Evolutionary conservation across 2,113 vertebrate genomes (phyloP), one percentile per base, ranked within the genome.

Genomic region (Stomatorhinus ivindoensis): DNA sequence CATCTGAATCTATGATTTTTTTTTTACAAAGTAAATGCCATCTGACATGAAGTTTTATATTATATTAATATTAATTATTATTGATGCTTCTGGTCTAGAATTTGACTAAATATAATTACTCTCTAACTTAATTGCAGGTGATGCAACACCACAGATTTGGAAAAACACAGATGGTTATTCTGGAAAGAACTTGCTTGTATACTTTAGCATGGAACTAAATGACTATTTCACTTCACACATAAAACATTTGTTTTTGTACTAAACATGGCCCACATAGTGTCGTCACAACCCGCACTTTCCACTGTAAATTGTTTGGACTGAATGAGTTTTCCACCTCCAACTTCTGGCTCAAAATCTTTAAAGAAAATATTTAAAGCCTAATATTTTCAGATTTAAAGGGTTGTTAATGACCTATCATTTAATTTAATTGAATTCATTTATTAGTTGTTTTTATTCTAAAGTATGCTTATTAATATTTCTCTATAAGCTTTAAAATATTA

Each of bases 261-360:
- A 93, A 93, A 95, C 95, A 93, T 96, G 95, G 95, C 88, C 94
- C 90, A 94, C 91, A 92, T 90, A 89, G 90, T 95, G 94, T 93
- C 92, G 92, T 96, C 94, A 94, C 31, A 39, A 13, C 31, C 15
- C 42, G 27, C 88, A 92, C 93, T 94, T 93, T 93, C 91, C 91
- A 84, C 94, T 93, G 91, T 94, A 96, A 96, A 96, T 94, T 95
- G 95, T 96, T 94, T 96, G 93, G 92, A 93, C 94, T 95, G 92
- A 96, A 95, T 94, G 92, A 96, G 95, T 95, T 93, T 94, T 94
- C 95, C 95, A 92, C 91, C 94, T 95, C 92, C 95, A 93, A 92
- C 89, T 86, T 92, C 93, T 94, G 93, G 92, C 91, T 69, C 51
- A 0, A 50, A 39, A 92, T 95, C 94, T 87, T 7, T 6, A 90